Conservation (phyloP, 2,888 invertebrate species). For the Eupeodes luniger region DNA sequence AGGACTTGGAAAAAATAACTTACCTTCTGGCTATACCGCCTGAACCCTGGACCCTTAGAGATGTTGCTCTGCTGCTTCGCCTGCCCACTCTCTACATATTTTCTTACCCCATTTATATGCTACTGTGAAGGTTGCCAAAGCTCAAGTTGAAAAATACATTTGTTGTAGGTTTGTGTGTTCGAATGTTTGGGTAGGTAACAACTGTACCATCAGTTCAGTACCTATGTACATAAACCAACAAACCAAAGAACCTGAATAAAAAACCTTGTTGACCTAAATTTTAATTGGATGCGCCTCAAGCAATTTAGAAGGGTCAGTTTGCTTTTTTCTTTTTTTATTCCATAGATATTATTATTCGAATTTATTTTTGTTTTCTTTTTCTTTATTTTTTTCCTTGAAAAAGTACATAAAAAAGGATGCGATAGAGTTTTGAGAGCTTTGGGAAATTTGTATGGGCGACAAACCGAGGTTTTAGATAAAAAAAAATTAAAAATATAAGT, state of each 20-base stretch:
- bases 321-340: conserved; percentile 32
- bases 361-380: not conserved
- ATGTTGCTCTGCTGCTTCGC: not conserved
- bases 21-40: not conserved
- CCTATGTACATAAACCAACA: conserved; percentile 47
- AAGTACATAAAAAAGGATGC: not conserved
- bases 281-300: conserved; percentile 72
- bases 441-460: conserved; percentile 52
- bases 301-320: conserved; percentile 73
- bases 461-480: conserved; percentile 35
- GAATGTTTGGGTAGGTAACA: conserved; percentile 36
- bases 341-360: conserved; percentile 37
- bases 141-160: conserved; percentile 47
- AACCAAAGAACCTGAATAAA: conserved; percentile 44
- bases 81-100: too few relatives aligned
- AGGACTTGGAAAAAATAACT: conserved; percentile 28
- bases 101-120: conserved; percentile 4
- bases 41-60: conserved; percentile 8
- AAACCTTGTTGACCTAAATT: conserved; percentile 72
- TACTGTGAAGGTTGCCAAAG: conserved; percentile 48
- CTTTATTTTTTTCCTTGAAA: not conserved
- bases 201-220: not conserved
- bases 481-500: not conserved
- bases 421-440: conserved; percentile 13
- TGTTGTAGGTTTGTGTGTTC: not conserved